Base-by-base conservation (phyloP, 2,888 invertebrate genomes). In the Sturmia bella region DNA sequence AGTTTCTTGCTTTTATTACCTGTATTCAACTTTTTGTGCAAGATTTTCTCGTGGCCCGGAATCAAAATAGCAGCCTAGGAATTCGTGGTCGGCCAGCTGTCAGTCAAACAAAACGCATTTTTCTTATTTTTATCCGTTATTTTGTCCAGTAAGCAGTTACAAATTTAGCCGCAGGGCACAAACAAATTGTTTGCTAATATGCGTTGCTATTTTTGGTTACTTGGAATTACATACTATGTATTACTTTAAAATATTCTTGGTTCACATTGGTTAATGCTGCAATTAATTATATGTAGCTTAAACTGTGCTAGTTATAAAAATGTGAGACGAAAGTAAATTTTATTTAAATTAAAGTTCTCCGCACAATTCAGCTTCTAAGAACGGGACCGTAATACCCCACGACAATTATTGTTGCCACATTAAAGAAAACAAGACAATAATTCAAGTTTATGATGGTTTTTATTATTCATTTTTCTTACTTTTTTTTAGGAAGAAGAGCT, bases 351-450 rank as follows among this genome's bases (percentile, higher is more conserved):
- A 1, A 24, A 1, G 13, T 41, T 66, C 15, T 1, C 24, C 7
- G 21, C 17, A 12, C 27, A 17, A 6, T 27, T 21, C n/a, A 2
- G 4, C 27, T 50, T 45, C 15, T 15, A 11, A 45, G 32, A n/a
- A 3, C 27, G 9, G 19, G 21, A 32, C 21, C n/a, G 3, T 48
- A 13, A 4, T 15, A 32, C 2, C 24, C 9, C 13, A 1, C 13
- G 50, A 56, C 57, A 66, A 57, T 75, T 75, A 66, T 75, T 66
- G 48, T 54, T 57, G 56, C 27, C 66, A 57, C 66, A 41, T 57
- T n/a, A n/a, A 66, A 64, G 37, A 39, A 64, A 48, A 48, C 39
- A 57, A 37, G 17, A 24, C 43, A 27, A 75, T 75, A 21, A 59
- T 68, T 68, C 41, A 75, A 43, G 39, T 57, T 75, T 57, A 57